Percentiles rank a stretch among this genome's conserved stretches.
These are phyloP conservation scores for Dicyrtomina minuta DNA, from an alignment of 2,888 invertebrate genomes.

Conservation along the genomic window DNA sequence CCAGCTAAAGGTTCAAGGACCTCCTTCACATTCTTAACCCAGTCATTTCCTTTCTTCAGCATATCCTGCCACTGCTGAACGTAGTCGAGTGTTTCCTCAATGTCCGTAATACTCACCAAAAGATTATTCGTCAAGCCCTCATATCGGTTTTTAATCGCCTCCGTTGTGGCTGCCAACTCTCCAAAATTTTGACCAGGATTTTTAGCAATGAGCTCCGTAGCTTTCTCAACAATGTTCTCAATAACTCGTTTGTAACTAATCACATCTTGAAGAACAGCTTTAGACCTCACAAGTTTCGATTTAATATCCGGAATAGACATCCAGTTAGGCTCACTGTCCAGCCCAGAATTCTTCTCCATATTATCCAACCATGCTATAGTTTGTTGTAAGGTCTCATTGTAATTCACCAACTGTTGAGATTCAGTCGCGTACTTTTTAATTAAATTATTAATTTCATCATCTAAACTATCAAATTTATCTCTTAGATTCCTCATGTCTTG, in stretches of 20 bases:
- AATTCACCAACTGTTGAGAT: slow-evolving; percentile 77
- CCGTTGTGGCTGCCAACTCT: slow-evolving; percentile 70
- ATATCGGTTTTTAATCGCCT: slow-evolving; percentile 74
- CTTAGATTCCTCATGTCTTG: slow-evolving; percentile 76
- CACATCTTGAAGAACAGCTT: slow-evolving; percentile 83
- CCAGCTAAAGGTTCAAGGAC: slow-evolving; percentile 73
- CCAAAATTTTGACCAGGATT: slow-evolving; percentile 60
- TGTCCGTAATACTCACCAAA: slow-evolving; percentile 67
- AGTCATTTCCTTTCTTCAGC: slow-evolving; percentile 82
- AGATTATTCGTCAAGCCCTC: slow-evolving; percentile 69
- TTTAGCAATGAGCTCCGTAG: slow-evolving; percentile 68
- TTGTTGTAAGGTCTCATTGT: slow-evolving; percentile 81
- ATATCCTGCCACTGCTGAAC: slow-evolving; percentile 84
- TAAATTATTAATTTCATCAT: slow-evolving; percentile 65
- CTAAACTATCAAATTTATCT: slow-evolving; percentile 60
- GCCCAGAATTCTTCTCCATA: slow-evolving; percentile 74
- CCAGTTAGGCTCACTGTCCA: slow-evolving; percentile 69
- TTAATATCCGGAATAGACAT: slow-evolving; percentile 81
- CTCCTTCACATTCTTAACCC: slow-evolving; percentile 88
- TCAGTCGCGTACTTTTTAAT: slow-evolving; percentile 58
- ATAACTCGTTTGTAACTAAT: slow-evolving; percentile 85
- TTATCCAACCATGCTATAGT: slow-evolving; percentile 81
- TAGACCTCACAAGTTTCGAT: slow-evolving; percentile 79
- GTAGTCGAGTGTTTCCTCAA: slow-evolving; percentile 75
- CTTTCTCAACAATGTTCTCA: slow-evolving; percentile 86